A percentile compares a stretch with the other conserved stretches of the same genome.
phyloP scores from a whole-genome alignment of 2,113 vertebrate species.

The Fukomys damarensis region DNA sequence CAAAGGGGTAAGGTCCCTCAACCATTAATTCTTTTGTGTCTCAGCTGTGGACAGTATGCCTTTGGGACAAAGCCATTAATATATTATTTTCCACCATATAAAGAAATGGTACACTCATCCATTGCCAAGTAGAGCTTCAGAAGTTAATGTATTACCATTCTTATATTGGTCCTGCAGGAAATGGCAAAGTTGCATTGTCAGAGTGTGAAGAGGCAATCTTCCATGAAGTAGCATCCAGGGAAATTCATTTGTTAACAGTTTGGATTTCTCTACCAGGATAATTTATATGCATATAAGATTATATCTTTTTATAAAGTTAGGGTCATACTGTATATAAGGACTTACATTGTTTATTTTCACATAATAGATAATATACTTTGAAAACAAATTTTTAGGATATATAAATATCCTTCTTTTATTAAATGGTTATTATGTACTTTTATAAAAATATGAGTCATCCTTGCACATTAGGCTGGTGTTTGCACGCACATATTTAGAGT shows the following conservation, averaged over 20 bases:
- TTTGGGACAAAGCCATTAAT: not conserved
- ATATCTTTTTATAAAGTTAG: not conserved
- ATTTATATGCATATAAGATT: not conserved
- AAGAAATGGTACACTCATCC: not conserved
- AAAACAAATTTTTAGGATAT: slow-evolving; percentile 13
- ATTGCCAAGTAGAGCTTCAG: not conserved
- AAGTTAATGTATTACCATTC: not conserved
- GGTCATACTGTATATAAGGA: not conserved
- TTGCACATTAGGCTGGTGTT: not conserved
- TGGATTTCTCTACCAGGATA: not conserved
- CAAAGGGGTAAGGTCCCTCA: not conserved
- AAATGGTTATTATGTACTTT: not conserved
- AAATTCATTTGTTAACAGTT: not conserved
- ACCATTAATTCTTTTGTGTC: not conserved
- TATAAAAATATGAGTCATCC: not conserved
- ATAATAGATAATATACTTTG: not conserved
- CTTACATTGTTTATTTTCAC: not conserved
- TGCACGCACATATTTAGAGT: slow-evolving; percentile 32
- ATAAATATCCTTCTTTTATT: not conserved
- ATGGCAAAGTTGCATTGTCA: not conserved
- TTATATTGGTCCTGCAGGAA: not conserved
- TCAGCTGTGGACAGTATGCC: not conserved
- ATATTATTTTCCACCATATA: not conserved
- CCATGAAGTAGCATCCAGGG: not conserved
- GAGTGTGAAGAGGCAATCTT: not conserved